phyloP scores from a whole-genome alignment of 2,888 invertebrate genomes.

The Clunio marinus region DNA sequence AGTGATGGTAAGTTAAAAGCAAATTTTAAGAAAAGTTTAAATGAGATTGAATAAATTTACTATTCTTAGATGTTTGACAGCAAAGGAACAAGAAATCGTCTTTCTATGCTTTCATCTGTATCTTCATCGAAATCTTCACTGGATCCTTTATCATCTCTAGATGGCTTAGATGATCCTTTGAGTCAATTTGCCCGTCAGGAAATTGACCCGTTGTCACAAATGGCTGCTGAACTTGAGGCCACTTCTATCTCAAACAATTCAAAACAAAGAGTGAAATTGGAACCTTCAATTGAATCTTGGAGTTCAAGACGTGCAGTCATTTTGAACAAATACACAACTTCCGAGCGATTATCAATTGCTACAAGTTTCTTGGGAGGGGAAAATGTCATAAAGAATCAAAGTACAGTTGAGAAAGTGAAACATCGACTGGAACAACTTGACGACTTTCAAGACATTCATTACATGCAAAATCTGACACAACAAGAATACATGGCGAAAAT shows the following conservation, averaged over 20 bases:
- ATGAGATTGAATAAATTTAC: constrained; percentile 37
- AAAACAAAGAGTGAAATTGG: neutral
- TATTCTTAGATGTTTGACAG: constrained; percentile 55
- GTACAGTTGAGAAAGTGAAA: constrained; percentile 81
- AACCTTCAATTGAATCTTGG: constrained; percentile 68
- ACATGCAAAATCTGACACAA: constrained; percentile 84
- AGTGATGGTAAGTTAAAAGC: constrained; percentile 18
- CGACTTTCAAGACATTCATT: constrained; percentile 85
- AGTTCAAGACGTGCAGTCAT: constrained; percentile 68
- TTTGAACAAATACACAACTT: constrained; percentile 85
- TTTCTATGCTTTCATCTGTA: constrained; percentile 52
- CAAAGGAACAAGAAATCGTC: constrained; percentile 53
- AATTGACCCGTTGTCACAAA: constrained; percentile 61
- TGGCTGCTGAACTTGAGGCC: constrained; percentile 52
- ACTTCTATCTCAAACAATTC: neutral
- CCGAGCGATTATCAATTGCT: constrained; percentile 85
- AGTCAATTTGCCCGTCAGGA: constrained; percentile 64
- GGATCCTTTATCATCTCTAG: constrained; percentile 59
- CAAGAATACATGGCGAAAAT: constrained; percentile 87
- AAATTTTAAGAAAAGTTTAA: constrained; percentile 6
- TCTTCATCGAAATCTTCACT: constrained; percentile 53
- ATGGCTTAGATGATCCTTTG: constrained; percentile 72
- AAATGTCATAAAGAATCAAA: constrained; percentile 72
- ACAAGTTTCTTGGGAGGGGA: constrained; percentile 83
- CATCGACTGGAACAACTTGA: constrained; percentile 90